Evolutionary conservation across 1,140 invertebrate genomes (phyloP).

Genomic region (Arion vulgaris): DNA sequence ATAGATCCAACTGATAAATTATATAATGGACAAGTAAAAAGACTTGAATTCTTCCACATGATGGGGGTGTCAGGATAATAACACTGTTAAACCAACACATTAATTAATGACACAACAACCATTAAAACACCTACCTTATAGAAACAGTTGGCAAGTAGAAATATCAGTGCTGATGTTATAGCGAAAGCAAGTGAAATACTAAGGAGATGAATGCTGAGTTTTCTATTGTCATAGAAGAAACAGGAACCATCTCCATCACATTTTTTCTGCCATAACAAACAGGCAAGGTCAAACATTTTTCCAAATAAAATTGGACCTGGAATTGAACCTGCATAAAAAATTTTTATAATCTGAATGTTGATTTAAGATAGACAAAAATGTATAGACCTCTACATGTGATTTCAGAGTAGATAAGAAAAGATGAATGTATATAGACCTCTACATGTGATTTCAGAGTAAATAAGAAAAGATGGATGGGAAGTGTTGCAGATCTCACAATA

Average conservation of each 20-base stretch:
- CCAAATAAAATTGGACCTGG: constrained; percentile 73
- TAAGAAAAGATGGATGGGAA: too few species aligned
- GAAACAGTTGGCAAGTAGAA: constrained; percentile 59
- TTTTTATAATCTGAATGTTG: too few species aligned
- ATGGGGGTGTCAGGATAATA: too few species aligned
- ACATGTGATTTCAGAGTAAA: too few species aligned
- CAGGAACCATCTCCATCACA: constrained; percentile 62
- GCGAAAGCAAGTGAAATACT: constrained; percentile 55
- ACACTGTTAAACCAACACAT: too few species aligned
- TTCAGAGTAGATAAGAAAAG: too few species aligned
- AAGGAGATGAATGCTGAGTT: constrained; percentile 68
- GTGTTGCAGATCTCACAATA: too few species aligned
- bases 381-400: too few species aligned
- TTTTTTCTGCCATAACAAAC: constrained; percentile 66
- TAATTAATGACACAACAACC: not conserved
- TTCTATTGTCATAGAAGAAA: constrained; percentile 67
- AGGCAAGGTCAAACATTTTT: constrained; percentile 71
- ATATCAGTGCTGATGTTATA: constrained; percentile 58
- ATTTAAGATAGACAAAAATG: constrained; percentile 44
- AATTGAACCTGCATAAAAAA: constrained; percentile 76
- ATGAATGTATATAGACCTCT: too few species aligned
- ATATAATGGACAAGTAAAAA: too few species aligned
- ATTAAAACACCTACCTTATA: constrained; percentile 46
- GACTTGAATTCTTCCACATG: too few species aligned
- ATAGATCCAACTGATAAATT: too few species aligned